Conservation (phyloP, 2,797 vertebrate species). For the Toxotes lorentzi region DNA sequence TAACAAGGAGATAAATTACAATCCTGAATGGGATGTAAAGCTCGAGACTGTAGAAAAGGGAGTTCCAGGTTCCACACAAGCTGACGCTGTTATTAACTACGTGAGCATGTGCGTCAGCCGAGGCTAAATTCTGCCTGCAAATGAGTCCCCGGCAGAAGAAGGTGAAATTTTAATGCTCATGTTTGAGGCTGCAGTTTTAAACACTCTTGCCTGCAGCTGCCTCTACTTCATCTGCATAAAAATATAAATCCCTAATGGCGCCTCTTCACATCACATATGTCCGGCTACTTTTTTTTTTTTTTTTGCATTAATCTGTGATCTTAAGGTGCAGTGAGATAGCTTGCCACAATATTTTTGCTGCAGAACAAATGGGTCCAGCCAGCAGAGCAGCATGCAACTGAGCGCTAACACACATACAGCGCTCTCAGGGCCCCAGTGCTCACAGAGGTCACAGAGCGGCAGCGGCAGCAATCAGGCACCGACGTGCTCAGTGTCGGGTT, state of each 20-base stretch:
- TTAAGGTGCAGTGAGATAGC: constrained; percentile 2
- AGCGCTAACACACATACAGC: constrained; percentile 21
- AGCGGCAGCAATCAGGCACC: constrained; percentile 22
- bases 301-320: not conserved
- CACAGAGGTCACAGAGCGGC: constrained; percentile 46
- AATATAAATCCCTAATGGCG: not conserved
- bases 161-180: constrained; percentile 38
- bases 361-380: constrained; percentile 26
- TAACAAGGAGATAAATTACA: constrained; percentile 8
- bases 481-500: constrained; percentile 38
- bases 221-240: constrained; percentile 14
- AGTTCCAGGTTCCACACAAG: not conserved
- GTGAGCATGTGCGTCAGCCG: constrained; percentile 12
- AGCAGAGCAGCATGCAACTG: not conserved
- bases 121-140: constrained; percentile 27
- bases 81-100: constrained; percentile 8
- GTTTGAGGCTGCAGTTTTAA: constrained; percentile 29
- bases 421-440: constrained; percentile 7
- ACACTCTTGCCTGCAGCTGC: constrained; percentile 20
- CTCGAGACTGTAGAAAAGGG: constrained; percentile 10
- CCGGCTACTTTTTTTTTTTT: not conserved
- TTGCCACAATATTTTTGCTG: not conserved
- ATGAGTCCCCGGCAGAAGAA: constrained; percentile 24
- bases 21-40: not conserved
- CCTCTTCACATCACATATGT: constrained; percentile 4